Base-by-base conservation (phyloP, 2,113 vertebrate genomes). In the Anseranas semipalmata region DNA sequence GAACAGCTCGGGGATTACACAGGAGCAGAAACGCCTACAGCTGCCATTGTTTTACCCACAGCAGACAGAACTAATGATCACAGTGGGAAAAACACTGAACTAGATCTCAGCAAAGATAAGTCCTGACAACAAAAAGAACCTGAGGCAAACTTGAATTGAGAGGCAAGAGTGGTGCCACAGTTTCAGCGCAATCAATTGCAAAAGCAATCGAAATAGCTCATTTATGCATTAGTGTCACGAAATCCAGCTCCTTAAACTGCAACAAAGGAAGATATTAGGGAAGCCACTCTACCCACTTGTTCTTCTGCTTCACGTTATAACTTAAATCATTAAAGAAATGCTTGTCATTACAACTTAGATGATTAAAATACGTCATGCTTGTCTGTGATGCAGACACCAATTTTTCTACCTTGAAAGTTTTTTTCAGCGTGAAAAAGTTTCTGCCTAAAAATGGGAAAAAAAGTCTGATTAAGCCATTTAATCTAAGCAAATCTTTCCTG, bases 1-100 rank as follows among this genome's bases (percentile, higher is more conserved):
- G 30, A 84, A 45, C 4, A 22, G 39, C 37, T 35, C 2, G 0
- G 0, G 22, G 73, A 52, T 24, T 24, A 39, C 0, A 0, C 16
- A 20, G 80, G n/a, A 52, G 35, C 70, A 12, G 39, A 65, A 95
- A 65, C 1, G 6, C 45, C 66, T 52, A 11, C 53, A 53, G 74
- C 62, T 82, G 70, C 66, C 27, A 27, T 17, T 24, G 70, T 15
- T 55, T 30, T 76, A 55, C 53, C 37, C n/a, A 30, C 0, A 46
- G 33, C 8, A 87, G 30, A 60, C 17, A 16, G 28, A 91, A 60
- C 32, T 37, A 46, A 53, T 4, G 41, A 43, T 43, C 28, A 32
- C 17, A 60, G 48, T 2, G 7, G 46, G 68, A 50, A 80, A 87
- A 91, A 55, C 9, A 67, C 20, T 5, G 52, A 62, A n/a, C 37